Evolutionary conservation across 2,888 invertebrate genomes (phyloP).

Genomic region (Caenorhabditis panamensis): DNA sequence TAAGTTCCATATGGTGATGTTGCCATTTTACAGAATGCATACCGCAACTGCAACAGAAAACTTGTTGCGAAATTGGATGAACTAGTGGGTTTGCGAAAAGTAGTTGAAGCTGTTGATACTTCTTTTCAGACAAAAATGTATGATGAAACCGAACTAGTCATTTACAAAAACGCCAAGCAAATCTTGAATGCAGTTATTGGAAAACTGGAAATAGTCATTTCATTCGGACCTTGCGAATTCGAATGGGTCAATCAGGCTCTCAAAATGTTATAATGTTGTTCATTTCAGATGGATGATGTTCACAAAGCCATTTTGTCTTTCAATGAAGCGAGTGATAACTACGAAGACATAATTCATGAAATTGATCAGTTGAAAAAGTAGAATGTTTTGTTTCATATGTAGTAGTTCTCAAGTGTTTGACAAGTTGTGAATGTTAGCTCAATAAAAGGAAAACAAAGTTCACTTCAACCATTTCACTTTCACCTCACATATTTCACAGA

Average conservation of each 20-base stretch:
- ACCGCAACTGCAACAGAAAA: constrained; percentile 1
- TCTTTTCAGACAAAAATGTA: constrained; percentile 6
- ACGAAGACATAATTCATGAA: constrained; percentile 33
- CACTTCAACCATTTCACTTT: not conserved
- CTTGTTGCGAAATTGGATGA: constrained; percentile 11
- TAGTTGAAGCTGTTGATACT: not conserved
- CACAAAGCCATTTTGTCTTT: constrained; percentile 21
- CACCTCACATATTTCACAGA: not conserved
- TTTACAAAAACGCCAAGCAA: constrained; percentile 27
- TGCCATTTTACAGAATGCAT: constrained; percentile 13
- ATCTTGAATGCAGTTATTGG: constrained; percentile 34
- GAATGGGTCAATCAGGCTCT: constrained; percentile 10
- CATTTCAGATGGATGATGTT: constrained; percentile 37
- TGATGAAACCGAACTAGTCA: constrained; percentile 16
- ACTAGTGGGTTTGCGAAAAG: too few relatives aligned
- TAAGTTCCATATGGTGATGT: too few relatives aligned
- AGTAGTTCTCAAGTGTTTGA: too few relatives aligned
- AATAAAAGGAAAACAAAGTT: too few relatives aligned
- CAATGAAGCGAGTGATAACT: constrained; percentile 37
- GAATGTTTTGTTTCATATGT: too few relatives aligned
- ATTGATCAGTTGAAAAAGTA: not conserved
- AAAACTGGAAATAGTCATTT: constrained; percentile 36
- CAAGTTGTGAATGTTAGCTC: too few relatives aligned
- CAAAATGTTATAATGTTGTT: not conserved
- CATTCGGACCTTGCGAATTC: constrained; percentile 31